phyloP scores from a whole-genome alignment of 2,113 vertebrate genomes.

The Neoarius graeffei region DNA sequence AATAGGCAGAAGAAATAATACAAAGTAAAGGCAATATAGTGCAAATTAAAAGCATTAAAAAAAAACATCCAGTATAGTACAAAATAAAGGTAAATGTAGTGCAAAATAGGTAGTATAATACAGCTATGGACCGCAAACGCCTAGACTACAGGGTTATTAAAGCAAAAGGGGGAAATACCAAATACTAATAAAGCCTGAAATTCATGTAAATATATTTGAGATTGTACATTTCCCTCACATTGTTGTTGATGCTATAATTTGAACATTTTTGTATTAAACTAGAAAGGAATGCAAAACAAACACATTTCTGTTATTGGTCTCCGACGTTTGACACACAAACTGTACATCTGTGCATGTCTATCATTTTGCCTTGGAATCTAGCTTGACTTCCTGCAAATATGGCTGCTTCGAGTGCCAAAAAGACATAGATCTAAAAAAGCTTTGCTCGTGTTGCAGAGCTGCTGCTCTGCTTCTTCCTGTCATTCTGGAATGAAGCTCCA shows the following conservation, averaged over 20 bases:
- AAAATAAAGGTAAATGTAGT: no score
- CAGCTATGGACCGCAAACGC: no score
- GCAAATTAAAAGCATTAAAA: no score
- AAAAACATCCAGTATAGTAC: no score
- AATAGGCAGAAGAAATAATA: no score
- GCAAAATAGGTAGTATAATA: no score
- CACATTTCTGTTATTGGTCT: not conserved
- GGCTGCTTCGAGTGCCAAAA: conserved; percentile 26
- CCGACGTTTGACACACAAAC: not conserved
- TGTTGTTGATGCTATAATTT: not conserved
- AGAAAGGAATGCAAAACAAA: not conserved
- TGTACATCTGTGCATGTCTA: not conserved
- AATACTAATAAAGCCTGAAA: not conserved
- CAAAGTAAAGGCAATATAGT: no score
- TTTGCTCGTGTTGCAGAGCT: conserved; percentile 34
- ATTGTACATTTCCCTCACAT: not conserved
- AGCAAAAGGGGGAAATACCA: not conserved
- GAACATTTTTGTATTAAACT: not conserved
- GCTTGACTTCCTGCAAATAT: not conserved
- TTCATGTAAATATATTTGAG: not conserved
- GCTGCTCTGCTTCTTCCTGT: conserved; percentile 29
- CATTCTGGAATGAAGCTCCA: conserved; percentile 60
- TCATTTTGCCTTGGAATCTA: not conserved
- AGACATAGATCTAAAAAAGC: conserved; percentile 15
- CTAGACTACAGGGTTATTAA: not conserved